A percentile compares a stretch with the other conserved stretches of the same genome.
Conservation (phyloP, 2,888 invertebrate species). For the Selenia dentaria region DNA sequence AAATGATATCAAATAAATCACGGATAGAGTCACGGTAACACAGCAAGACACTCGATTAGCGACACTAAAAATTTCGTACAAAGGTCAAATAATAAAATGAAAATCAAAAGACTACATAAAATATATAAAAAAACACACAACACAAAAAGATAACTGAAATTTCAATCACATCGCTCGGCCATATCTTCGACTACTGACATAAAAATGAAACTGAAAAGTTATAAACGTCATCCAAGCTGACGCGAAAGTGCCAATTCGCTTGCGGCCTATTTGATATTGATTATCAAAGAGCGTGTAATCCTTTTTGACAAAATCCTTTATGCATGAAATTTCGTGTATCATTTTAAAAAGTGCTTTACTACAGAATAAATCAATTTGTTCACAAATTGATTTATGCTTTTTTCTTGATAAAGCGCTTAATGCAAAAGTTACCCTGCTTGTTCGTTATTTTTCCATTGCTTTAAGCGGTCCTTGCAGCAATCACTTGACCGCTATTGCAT, state of each 20-base stretch:
- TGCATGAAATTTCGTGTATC: not conserved
- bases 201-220: slow-evolving; percentile 24
- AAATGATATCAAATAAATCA: slow-evolving; percentile 18
- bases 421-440: too few species aligned
- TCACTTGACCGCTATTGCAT: too few species aligned
- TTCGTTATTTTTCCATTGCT: too few species aligned
- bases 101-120: slow-evolving; percentile 78
- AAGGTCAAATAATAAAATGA: slow-evolving; percentile 60
- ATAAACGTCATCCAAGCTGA: slow-evolving; percentile 27
- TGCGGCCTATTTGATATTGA: slow-evolving; percentile 22
- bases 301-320: not conserved
- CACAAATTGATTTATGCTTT: too few species aligned
- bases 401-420: too few species aligned
- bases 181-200: slow-evolving; percentile 62
- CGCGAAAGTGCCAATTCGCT: slow-evolving; percentile 26
- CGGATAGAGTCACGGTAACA: slow-evolving; percentile 54
- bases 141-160: slow-evolving; percentile 78
- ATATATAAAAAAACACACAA: slow-evolving; percentile 78
- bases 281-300: slow-evolving; percentile 3
- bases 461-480: too few species aligned
- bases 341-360: too few species aligned
- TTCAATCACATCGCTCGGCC: slow-evolving; percentile 79
- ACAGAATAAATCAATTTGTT: not conserved
- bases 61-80: slow-evolving; percentile 77
- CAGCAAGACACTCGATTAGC: slow-evolving; percentile 36